Base-by-base conservation (phyloP, 2,888 invertebrate species). In the Caenorhabditis parvicauda region DNA sequence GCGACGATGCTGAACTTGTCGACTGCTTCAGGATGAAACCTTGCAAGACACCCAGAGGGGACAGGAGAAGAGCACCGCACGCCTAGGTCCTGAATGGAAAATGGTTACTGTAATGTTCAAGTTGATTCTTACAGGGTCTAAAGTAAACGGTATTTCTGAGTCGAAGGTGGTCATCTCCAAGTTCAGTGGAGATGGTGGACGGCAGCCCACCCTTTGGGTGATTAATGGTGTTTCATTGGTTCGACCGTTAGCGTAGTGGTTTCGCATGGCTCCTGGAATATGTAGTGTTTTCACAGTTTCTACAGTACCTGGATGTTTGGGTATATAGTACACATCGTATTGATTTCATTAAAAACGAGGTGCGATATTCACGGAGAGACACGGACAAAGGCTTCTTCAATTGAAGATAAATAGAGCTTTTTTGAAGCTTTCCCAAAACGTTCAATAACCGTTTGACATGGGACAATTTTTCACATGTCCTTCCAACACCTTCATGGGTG, bases 1-100 rank as follows among this genome's bases (percentile, higher is more conserved):
- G 94, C 87, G 78, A 96, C 88, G 74, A 96, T 87, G 32, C 94
- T 94, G 83, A 94, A 94, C 79, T 94, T 94, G 84, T 96, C 96
- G 80, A 96, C 95, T 22, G 71, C 70, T 54, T 79, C 79, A 12
- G 79, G 79, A 59, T 73, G 72, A 25, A 79, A 69, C 29, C 70
- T 60, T 14, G 66, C 61, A 4, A 64, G 46, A 41, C 70, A 70
- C 42, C 59, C 61, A 25, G 64, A 59, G n/a, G 66, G 64, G 6
- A 49, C 47, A 17, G 64, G 62, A 1, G 68, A 59, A 0, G 49
- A 24, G 7, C 65, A 58, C 0, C 68, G 49, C 35, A 65, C 52
- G 19, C 39, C n/a, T 39, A 5, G 6, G 19, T 32, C 32, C 1
- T 22, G n/a, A 12, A 47, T 12, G 5, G n/a, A 32, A 3, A 12